Evolutionary conservation across 2,797 vertebrate species (phyloP), one percentile per base, ranked within the genome.

Genomic region (Vespertilio murinus): DNA sequence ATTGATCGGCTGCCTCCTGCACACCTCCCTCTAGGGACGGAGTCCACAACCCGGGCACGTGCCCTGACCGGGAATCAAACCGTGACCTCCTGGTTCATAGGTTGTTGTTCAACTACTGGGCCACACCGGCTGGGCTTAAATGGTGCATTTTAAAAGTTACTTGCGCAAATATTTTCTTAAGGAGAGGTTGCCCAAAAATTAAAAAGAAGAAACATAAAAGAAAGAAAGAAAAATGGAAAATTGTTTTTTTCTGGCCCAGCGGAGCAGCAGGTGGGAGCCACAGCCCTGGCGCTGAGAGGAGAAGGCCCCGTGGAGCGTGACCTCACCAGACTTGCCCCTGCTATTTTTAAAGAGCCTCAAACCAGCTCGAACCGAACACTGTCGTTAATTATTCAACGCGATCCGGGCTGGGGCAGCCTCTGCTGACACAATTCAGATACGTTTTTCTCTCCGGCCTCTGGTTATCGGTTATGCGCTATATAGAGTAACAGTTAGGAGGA

Each of bases 301-400:
- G 70, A 77, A 73, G 73, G 8, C 35, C 59, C 84, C 20, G 40
- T 82, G 65, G 74, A 86, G 78, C 64, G 69, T 22, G 64, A 45
- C 1, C 0, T 42, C 80, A 49, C 17, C 30, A 77, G 61, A 42
- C 87, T 75, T 59, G 42, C 52, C 35, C 2, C 67, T 17, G 52
- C 56, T 88, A 79, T 82, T 93, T 95, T 90, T 91, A 80, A 13
- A 18, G 45, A 84, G 70, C 35, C 71, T 80, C 30, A 88, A 35
- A 79, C 71, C 49, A 75, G 22, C 2, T 0, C 30, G 74, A 89
- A 92, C 56, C 3, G 17, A 67, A 69, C 18, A 52, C 85, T 79
- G 28, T 49, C 54, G 80, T 96, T 82, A 95, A 95, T 97, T 95
- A 97, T 93, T 96, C 54, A 95, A 23, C 1, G 33, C 25, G 79